Evolutionary conservation across 2,113 vertebrate species (phyloP).

Genomic region (Egretta garzetta): DNA sequence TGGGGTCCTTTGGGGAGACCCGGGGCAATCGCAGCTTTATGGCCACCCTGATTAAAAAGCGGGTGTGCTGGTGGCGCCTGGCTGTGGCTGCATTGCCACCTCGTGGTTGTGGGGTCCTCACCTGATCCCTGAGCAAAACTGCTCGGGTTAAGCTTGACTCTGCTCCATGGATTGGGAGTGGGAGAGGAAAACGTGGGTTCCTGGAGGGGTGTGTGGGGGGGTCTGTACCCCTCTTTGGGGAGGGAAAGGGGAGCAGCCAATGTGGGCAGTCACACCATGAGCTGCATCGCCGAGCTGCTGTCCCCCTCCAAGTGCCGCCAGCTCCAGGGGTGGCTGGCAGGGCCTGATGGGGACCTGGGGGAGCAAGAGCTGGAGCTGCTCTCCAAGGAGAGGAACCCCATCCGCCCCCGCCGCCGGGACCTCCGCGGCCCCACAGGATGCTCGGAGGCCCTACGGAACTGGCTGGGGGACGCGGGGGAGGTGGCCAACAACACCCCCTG

Average conservation of each 20-base stretch:
- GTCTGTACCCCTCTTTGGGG: rapidly evolving
- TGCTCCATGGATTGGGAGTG: rapidly evolving
- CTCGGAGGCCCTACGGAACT: not conserved
- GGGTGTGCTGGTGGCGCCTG: not conserved
- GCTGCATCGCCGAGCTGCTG: conserved; percentile 68
- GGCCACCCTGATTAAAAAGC: rapidly evolving
- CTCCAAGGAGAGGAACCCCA: not conserved
- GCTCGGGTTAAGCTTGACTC: rapidly evolving
- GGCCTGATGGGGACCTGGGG: not conserved
- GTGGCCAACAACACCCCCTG: not conserved
- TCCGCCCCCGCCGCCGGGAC: rapidly evolving
- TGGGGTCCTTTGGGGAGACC: not conserved
- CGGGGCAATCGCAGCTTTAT: rapidly evolving
- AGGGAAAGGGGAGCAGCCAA: not conserved
- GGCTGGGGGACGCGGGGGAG: conserved; percentile 30
- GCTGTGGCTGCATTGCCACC: not conserved
- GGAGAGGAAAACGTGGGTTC: not conserved
- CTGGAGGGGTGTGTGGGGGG: not conserved
- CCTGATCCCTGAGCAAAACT: rapidly evolving
- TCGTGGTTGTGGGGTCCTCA: not conserved
- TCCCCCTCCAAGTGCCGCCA: conserved; percentile 61
- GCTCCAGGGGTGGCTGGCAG: conserved; percentile 11
- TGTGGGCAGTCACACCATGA: conserved; percentile 66
- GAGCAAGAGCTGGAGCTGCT: not conserved
- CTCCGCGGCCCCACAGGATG: rapidly evolving